Percentiles rank a stretch among this genome's conserved stretches.
Evolutionary conservation across 2,888 invertebrate genomes (phyloP).

Genomic region (Protophormia terraenovae): DNA sequence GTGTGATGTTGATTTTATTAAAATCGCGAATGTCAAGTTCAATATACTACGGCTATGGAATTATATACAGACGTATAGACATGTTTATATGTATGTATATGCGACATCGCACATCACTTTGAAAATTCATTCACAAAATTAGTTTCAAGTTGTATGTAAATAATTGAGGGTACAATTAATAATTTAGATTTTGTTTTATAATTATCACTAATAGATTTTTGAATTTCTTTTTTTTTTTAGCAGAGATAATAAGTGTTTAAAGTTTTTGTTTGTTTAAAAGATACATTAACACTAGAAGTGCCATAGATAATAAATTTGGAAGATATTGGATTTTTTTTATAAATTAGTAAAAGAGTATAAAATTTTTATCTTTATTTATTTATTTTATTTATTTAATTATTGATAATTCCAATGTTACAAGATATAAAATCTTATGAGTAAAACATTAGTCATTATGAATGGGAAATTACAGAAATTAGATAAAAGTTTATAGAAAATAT

Average conservation of each 20-base stretch:
- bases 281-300: neutral
- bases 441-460: too few relatives aligned
- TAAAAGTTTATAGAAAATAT: too few relatives aligned
- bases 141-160: neutral
- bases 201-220: neutral
- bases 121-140: conserved; percentile 18
- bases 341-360: too few relatives aligned
- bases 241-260: neutral
- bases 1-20: neutral
- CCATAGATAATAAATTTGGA: too few relatives aligned
- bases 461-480: too few relatives aligned
- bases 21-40: conserved; percentile 30
- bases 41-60: neutral
- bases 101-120: neutral
- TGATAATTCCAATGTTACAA: too few relatives aligned
- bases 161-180: neutral
- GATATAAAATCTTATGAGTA: too few relatives aligned
- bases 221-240: neutral
- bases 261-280: neutral
- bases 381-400: too few relatives aligned
- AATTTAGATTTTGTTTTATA: neutral
- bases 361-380: too few relatives aligned
- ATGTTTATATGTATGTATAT: neutral
- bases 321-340: too few relatives aligned
- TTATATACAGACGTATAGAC: neutral